Percentiles rank a stretch among this genome's conserved stretches.
phyloP scores from a whole-genome alignment of 2,113 vertebrate genomes.

The Podiceps cristatus region DNA sequence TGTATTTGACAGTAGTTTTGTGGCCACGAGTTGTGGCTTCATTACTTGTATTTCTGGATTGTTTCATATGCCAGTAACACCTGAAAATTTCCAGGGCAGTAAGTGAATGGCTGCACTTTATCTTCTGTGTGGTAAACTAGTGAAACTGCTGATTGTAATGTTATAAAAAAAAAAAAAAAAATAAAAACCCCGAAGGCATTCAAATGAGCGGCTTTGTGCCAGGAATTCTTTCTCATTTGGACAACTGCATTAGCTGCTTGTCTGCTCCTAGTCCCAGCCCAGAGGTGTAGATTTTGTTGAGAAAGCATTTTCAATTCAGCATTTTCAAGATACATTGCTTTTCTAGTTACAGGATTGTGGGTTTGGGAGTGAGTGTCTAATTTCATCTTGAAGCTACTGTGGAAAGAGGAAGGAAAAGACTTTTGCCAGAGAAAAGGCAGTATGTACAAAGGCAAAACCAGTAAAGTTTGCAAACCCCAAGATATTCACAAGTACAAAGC shows the following conservation, averaged over 20 bases:
- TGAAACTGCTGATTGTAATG: neutral
- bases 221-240: neutral
- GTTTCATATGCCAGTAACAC: neutral
- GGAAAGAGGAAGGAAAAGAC: constrained; percentile 64
- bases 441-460: neutral
- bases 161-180: rapidly evolving
- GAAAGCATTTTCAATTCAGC: neutral
- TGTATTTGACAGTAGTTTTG: neutral
- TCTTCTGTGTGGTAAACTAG: neutral
- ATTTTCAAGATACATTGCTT: neutral
- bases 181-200: neutral
- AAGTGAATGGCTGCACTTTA: neutral
- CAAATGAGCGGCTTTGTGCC: neutral
- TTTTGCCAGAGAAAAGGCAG: neutral
- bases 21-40: neutral
- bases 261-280: neutral
- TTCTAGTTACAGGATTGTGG: neutral
- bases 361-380: neutral
- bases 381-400: neutral
- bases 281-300: neutral
- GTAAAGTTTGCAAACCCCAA: neutral
- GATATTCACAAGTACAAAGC: neutral
- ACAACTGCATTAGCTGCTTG: neutral
- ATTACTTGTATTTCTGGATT: neutral
- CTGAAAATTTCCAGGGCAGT: neutral